phyloP scores from a whole-genome alignment of 2,113 vertebrate genomes.

The Campylorhamphus procurvoides region DNA sequence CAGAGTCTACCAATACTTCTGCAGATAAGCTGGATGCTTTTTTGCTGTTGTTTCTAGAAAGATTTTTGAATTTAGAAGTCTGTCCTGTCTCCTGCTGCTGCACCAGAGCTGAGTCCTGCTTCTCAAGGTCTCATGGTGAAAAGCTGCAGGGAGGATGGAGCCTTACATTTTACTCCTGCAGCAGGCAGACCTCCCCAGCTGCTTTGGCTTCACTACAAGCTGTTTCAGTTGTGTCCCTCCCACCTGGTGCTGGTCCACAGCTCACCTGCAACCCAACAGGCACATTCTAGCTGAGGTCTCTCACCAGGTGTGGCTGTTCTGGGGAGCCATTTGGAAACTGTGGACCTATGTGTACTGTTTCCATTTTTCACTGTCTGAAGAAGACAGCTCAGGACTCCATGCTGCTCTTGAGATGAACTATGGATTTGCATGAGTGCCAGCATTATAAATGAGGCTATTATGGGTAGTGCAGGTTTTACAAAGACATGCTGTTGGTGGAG shows the following conservation, averaged over 20 bases:
- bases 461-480: not conserved
- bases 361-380: not conserved
- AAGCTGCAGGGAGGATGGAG: not conserved
- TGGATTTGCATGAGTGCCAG: not conserved
- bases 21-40: not conserved
- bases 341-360: not conserved
- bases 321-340: not conserved
- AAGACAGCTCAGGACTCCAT: not conserved
- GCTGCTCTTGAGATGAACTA: not conserved
- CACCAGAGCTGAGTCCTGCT: rapidly evolving
- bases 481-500: not conserved
- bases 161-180: rapidly evolving
- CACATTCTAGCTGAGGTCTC: not conserved
- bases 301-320: rapidly evolving
- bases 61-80: not conserved
- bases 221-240: not conserved
- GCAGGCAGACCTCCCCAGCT: not conserved
- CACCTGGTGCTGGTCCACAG: not conserved
- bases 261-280: not conserved
- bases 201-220: not conserved
- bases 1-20: not conserved
- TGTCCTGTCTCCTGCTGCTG: not conserved
- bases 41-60: not conserved
- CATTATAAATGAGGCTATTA: not conserved
- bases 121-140: not conserved